Percentiles rank a stretch among this genome's conserved stretches.
Evolutionary conservation across 2,797 vertebrate species (phyloP).

Genomic region (Sternarchorhynchus goeldii): DNA sequence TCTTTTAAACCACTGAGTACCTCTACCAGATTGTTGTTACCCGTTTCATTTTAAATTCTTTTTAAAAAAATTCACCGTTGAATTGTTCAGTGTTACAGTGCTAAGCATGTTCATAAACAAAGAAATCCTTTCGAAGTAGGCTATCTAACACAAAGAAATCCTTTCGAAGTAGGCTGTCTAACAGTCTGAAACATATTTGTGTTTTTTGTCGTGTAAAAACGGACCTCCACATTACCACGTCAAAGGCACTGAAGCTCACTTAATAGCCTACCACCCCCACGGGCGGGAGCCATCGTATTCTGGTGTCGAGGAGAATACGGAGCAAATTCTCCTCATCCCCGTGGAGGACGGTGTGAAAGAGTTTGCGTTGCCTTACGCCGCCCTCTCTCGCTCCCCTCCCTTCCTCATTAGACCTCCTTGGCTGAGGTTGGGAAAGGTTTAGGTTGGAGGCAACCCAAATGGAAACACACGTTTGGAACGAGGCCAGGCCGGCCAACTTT

Average conservation of each 20-base stretch:
- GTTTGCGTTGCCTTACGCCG: constrained; percentile 59
- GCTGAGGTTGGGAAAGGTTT: constrained; percentile 65
- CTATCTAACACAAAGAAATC: too few species aligned
- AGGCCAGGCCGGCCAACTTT: constrained; percentile 65
- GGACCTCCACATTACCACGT: neutral
- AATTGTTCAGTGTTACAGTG: neutral
- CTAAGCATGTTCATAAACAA: constrained; percentile 9
- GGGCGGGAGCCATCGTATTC: neutral
- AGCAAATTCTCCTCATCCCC: constrained; percentile 42
- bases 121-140: too few species aligned
- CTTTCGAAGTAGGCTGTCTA: too few species aligned
- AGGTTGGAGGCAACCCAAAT: constrained; percentile 74
- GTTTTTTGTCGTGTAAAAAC: neutral
- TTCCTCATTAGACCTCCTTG: constrained; percentile 68
- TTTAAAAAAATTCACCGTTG: neutral
- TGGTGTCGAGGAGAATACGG: constrained; percentile 7
- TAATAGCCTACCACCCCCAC: neutral
- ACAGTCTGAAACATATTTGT: neutral
- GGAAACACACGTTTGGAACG: constrained; percentile 70
- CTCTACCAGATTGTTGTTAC: neutral
- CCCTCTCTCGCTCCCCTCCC: constrained; percentile 57
- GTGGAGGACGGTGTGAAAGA: constrained; percentile 62
- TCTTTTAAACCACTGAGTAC: too few species aligned
- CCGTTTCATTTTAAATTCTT: constrained; percentile 4
- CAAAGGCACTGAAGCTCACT: constrained; percentile 14